Evolutionary conservation across 1,140 invertebrate genomes (phyloP), one percentile per base, ranked within the genome.

Genomic region (Plodia interpunctella): DNA sequence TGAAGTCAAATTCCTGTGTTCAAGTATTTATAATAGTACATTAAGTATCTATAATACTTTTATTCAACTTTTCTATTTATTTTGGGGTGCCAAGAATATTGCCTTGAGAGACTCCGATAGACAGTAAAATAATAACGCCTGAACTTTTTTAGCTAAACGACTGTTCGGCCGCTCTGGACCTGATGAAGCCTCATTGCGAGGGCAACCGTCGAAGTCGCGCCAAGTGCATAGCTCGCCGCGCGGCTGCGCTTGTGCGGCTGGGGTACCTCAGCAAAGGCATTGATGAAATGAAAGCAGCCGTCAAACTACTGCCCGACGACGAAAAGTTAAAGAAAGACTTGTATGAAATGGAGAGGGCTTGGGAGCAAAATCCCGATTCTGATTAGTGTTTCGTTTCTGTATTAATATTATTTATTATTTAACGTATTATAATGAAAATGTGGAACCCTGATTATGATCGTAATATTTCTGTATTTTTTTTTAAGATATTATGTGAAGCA

Each of bases 251-350:
- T 20, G 94, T 92, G 65, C 91, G 94, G 63, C 81, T 96, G 17
- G 94, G 94, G 15, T 90, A 94, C 71, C 91, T 93, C 53, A 92
- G 91, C 58, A 94, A 96, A 87, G 95, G 93, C 68, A 91, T 96
- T 49, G 90, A 91, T 62, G 95, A 97, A 87, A 92, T 95, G 85
- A 93, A 95, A 76, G 92, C 91, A 38, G 95, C 95, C 5, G 69
- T 94, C 5, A 92, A 92, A 78, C 83, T 96, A 65, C 28, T 89
- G 54, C 90, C 90, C 0, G 78, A 87, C 0, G 82, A 91, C 55
- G 83, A 90, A 55, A 78, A 68, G 5, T 78, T 91, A 13, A 89
- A 87, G 69, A 74, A 80, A 62, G 90, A 91, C 65, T 76, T 91
- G 5, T 76, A 80, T 38, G 77, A 85, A 13, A 91, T 91, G 90